Percentiles rank a stretch among this genome's conserved stretches.
Evolutionary conservation across 2,888 invertebrate genomes (phyloP).

Genomic region (Zonitis immaculata): DNA sequence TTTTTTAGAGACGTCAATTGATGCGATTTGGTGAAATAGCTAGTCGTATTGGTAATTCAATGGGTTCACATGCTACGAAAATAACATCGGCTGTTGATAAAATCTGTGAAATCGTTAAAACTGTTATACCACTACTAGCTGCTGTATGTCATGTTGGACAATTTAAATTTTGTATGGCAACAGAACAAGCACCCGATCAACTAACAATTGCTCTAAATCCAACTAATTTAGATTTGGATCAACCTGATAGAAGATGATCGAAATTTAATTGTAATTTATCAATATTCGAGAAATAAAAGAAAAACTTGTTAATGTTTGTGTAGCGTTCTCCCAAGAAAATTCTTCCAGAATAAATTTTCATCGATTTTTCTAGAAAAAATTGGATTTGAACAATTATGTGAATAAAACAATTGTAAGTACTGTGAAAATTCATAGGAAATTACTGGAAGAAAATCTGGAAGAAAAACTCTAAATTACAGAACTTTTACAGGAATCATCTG

Average conservation of each 20-base stretch:
- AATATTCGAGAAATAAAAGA: too few relatives aligned
- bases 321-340: too few relatives aligned
- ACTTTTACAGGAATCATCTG: too few relatives aligned
- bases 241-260: constrained; percentile 14
- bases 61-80: constrained; percentile 41
- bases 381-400: too few relatives aligned
- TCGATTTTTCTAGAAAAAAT: too few relatives aligned
- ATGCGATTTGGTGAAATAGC: constrained; percentile 41
- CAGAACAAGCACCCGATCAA: constrained; percentile 36
- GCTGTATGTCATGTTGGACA: constrained; percentile 46
- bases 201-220: constrained; percentile 34
- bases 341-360: too few relatives aligned
- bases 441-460: too few relatives aligned
- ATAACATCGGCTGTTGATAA: constrained; percentile 42
- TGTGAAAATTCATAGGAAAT: too few relatives aligned
- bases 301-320: too few relatives aligned
- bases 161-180: constrained; percentile 44
- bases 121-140: constrained; percentile 43
- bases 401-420: too few relatives aligned
- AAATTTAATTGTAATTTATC: too few relatives aligned
- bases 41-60: constrained; percentile 39
- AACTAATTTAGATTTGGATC: constrained; percentile 29
- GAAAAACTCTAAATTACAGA: too few relatives aligned
- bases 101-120: constrained; percentile 45
- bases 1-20: constrained; percentile 38